Base-by-base conservation (phyloP, 37 sponge, comb jelly and placozoan genomes). In the Lycopodina hypogea region DNA sequence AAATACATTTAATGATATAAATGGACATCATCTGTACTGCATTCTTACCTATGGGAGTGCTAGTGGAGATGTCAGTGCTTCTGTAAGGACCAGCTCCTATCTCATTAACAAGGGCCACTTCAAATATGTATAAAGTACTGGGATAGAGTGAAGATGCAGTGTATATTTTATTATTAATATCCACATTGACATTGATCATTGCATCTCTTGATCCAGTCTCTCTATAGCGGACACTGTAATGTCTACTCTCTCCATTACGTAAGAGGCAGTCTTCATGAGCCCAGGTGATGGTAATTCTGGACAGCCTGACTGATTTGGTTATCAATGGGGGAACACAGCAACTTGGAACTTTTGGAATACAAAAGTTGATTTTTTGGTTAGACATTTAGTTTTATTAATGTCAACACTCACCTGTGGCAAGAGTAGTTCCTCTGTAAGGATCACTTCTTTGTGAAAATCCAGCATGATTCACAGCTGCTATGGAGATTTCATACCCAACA, bases 211-310 rank as follows among this genome's bases (percentile, higher is more conserved):
- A 38, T 36, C 41, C 59, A 41, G 55, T 21, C 21, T 28, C 32
- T 53, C 63, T 42, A 62, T 81, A 72, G 28, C 48, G 29, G 22
- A 83, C 58, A 30, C n/a, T 64, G 76, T 83, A 83, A n/a, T 68
- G 56, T 67, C 55, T 67, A 15, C 72, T 82, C 21, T 66, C 69
- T 37, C 83, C 56, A 53, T 83, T 83, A 9, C 55, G 76, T n/a
- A 74, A 55, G 38, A 52, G 40, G 40, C 83, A 83, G 42, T 42
- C 52, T 3, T 74, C 69, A 52, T 41, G 45, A 22, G 42, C 66
- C 83, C 83, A 83, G 3, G 17, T 19, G 57, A 83, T 35, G 33
- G 69, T 75, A 42, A 81, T 29, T 15, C 56, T 79, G 24, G 56
- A 51, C 4, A 36, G 40, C 19, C 37, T 68, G 9, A 50, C 56